Base-by-base conservation (phyloP, 2,888 invertebrate genomes). In the Lissonota sp. region DNA sequence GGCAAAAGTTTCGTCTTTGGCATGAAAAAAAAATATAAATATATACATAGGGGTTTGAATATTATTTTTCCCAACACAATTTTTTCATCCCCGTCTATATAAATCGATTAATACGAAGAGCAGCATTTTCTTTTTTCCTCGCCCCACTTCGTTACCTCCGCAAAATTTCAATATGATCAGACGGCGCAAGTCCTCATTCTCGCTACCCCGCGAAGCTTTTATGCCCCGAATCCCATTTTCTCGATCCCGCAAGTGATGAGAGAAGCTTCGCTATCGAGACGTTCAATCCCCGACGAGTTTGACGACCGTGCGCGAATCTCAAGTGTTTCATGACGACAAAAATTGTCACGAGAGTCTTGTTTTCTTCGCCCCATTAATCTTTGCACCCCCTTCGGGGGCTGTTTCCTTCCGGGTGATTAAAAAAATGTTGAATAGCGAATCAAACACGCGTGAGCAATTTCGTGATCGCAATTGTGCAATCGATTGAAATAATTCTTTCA, bases 141-240 rank as follows among this genome's bases (percentile, higher is more conserved):
- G 14, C 51, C 69, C 69, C 44, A 57, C 46, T 8, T 46, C 69
- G 37, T 57, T 16, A 14, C 40, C 67, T 58, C 39, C 49, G 55
- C 26, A 39, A 12, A 40, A 66, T 66, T 66, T 66, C 74, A 74
- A 74, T 66, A 74, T 58, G 57, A 74, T 74, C 66, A 58, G 3
- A 74, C 58, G 6, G 74, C 74, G 74, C 74, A 74, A 58, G 74
- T 74, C 71, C 72, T 72, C 53, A 40, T 39, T n/a, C 39, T 39
- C 42, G 39, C 60, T 60, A 26, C 26, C 26, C 26, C 26, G 26
- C 3, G 26, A 2, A 2, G 26, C 26, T 26, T 26, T 26, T 26
- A 26, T 26, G 3, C 26, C 26, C 26, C 26, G 26, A 26, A 26
- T 26, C 26, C 26, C 26, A 26, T 26, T 26, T 26, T 26, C 26